Percentiles rank a stretch among this genome's conserved stretches.
Conservation (phyloP, 2,797 vertebrate genomes). For the Falco rusticolus region DNA sequence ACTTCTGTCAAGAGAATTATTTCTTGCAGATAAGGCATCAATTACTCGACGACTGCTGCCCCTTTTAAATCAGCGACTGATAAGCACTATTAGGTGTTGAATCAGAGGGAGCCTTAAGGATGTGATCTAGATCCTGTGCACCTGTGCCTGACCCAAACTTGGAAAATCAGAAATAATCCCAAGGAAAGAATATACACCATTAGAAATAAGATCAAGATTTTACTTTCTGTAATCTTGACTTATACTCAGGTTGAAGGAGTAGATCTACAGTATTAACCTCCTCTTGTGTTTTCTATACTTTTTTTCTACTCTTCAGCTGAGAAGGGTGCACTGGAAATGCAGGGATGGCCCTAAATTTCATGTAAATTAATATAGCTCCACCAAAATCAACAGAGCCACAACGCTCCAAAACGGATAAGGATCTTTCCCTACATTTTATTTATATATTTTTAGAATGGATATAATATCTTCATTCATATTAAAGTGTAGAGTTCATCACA, state of each 20-base stretch:
- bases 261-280: neutral
- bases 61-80: conserved; percentile 27
- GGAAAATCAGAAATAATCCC: neutral
- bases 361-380: neutral
- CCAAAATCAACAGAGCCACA: neutral
- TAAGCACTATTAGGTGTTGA: conserved; percentile 16
- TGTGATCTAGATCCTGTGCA: neutral
- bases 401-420: neutral
- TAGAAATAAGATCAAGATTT: conserved; percentile 2
- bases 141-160: neutral
- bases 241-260: neutral
- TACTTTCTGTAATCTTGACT: neutral
- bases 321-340: conserved; percentile 30
- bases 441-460: neutral
- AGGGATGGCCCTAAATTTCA: neutral
- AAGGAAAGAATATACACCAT: neutral
- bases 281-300: conserved; percentile 17
- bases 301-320: neutral
- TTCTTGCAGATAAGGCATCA: conserved; percentile 45
- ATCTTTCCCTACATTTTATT: conserved; percentile 1
- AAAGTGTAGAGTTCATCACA: conserved; percentile 39
- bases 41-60: conserved; percentile 18
- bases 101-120: conserved; percentile 21
- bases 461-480: conserved; percentile 17
- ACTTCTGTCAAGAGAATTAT: conserved; percentile 12